These are phyloP conservation scores for Echinops telfairi DNA, from an alignment of 2,113 vertebrate species.

Conservation along the genomic window DNA sequence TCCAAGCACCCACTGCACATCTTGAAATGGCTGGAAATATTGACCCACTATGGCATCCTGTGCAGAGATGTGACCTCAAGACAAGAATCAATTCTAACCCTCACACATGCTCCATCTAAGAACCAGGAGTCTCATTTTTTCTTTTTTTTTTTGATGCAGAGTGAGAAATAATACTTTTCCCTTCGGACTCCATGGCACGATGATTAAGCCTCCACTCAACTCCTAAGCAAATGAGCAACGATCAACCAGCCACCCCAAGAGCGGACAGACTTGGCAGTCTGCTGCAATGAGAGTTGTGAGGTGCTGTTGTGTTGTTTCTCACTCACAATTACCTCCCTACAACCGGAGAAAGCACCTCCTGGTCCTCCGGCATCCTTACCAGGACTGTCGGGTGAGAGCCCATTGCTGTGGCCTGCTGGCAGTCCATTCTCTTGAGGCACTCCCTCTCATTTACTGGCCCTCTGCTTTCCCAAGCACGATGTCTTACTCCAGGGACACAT, in stretches of 20 bases:
- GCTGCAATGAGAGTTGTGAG: background rate
- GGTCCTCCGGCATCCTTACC: background rate
- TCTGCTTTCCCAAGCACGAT: background rate
- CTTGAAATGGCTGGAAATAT: background rate
- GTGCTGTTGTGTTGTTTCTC: background rate
- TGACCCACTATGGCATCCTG: background rate
- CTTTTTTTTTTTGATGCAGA: background rate
- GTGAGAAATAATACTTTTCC: background rate
- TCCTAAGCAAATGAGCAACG: background rate
- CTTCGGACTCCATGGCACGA: background rate
- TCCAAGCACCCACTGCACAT: background rate
- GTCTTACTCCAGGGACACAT: background rate
- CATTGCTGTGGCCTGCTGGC: background rate
- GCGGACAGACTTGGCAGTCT: background rate
- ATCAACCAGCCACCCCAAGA: background rate
- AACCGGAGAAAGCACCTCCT: background rate
- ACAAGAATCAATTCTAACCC: background rate
- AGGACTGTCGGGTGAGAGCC: fast-evolving
- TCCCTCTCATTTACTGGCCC: background rate
- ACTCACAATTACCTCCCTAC: background rate
- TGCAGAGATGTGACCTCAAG: background rate
- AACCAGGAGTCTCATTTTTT: background rate
- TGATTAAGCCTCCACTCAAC: background rate
- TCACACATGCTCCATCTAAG: fast-evolving
- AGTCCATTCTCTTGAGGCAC: background rate